Base-by-base conservation (phyloP, 2,797 vertebrate genomes). In the Argyrosomus regius region DNA sequence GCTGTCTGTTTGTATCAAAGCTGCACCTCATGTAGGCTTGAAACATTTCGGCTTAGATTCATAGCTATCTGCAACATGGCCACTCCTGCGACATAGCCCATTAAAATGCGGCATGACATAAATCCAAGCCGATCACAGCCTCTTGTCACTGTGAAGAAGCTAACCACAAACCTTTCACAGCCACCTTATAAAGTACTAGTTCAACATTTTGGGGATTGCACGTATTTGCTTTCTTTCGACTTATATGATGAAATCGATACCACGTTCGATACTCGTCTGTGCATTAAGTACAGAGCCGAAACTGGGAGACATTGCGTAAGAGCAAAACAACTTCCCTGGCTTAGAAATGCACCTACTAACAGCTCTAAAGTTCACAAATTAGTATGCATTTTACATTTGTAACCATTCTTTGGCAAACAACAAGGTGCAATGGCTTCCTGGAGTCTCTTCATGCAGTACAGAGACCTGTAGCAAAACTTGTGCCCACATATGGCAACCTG, bases 51-150 rank as follows among this genome's bases (percentile, higher is more conserved):
- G 7, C 35, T 35, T 39, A 4, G 14, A 72, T 66, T n/a, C 24
- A 59, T 41, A 39, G 35, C 35, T 39, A 9, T 39, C 35, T 39
- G 35, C 8, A 39, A 39, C 35, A 39, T 39, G 35, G 35, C 35
- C 35, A 39, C 12, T 11, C 49, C 11, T 57, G 48, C 20, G 13
- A 35, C n/a, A 24, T 11, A 0, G 8, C 53, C 18, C n/a, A 46
- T 49, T 6, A 52, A 26, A 6, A 31, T 31, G 28, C 5, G 5
- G 28, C 28, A 31, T 31, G 22, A 58, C 63, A 59, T 2, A 1
- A 62, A 77, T 74, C 60, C 20, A 56, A n/a, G 24, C n/a, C 35
- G 43, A 75, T 46, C 35, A 61, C n/a, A 72, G 39, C 26, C 28
- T 46, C 48, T 56, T 11, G 39, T n/a, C 54, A 43, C 31, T 53